phyloP scores from a whole-genome alignment of 2,113 vertebrate genomes.

The Ifrita kowaldi region DNA sequence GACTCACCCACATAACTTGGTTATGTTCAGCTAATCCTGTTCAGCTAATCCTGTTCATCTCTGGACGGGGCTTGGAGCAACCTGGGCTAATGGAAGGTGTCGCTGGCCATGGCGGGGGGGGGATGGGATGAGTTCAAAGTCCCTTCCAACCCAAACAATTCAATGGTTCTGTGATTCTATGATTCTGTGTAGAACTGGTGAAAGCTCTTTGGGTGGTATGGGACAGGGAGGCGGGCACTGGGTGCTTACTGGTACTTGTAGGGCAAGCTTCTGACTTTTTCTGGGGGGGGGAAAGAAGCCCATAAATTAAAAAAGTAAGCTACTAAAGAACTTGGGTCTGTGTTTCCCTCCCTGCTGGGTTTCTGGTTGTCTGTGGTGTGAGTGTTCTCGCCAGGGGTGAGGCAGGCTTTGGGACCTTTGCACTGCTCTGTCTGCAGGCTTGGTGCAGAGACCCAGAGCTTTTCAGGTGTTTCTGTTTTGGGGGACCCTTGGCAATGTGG shows the following conservation, averaged over 20 bases:
- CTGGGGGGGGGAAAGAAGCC: fast-evolving
- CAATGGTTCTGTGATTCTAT: neutral
- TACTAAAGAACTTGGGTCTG: neutral
- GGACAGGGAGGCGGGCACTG: neutral
- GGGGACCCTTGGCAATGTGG: neutral
- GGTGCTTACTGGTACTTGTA: neutral
- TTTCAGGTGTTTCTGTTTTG: neutral
- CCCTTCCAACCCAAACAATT: neutral
- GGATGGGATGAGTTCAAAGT: neutral
- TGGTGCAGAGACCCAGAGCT: neutral
- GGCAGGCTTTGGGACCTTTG: neutral
- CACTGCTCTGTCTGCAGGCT: neutral
- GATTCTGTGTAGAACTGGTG: neutral
- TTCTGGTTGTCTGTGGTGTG: neutral
- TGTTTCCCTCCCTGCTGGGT: neutral
- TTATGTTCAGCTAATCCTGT: neutral
- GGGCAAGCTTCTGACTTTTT: neutral
- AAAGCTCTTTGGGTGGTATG: neutral
- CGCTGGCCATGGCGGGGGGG: neutral
- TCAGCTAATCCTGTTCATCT: neutral
- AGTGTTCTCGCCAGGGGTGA: neutral
- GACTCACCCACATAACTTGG: neutral
- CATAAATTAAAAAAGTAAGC: neutral
- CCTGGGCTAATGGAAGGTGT: neutral
- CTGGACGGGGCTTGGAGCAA: neutral